Percentiles rank a stretch among this genome's conserved stretches.
phyloP scores from a whole-genome alignment of 2,888 invertebrate species.

The Brenthis hecate region DNA sequence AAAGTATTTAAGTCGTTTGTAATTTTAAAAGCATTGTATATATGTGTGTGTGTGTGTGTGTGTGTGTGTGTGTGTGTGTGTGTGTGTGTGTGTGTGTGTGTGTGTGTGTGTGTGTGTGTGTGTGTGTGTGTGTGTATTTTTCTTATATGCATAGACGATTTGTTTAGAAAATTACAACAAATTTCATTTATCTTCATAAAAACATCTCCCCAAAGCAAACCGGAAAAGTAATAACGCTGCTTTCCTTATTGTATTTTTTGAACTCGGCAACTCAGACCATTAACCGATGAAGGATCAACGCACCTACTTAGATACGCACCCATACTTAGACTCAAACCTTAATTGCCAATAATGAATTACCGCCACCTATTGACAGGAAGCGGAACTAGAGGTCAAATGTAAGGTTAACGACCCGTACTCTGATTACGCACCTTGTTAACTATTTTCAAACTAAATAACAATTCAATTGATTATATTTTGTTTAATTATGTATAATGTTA shows the following conservation, averaged over 20 bases:
- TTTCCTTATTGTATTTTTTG: conserved; percentile 51
- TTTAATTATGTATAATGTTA: conserved; percentile 32
- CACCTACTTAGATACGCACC: conserved; percentile 45
- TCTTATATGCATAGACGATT: no score
- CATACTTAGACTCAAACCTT: conserved; percentile 49
- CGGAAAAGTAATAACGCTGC: conserved; percentile 45
- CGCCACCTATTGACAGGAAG: conserved; percentile 53
- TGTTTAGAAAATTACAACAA: neutral
- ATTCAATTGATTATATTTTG: conserved; percentile 41
- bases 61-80: no score
- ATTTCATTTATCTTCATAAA: conserved; percentile 12
- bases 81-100: no score
- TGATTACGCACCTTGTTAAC: conserved; percentile 46
- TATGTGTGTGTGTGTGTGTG: no score
- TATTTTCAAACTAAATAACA: conserved; percentile 46
- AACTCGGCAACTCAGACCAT: conserved; percentile 51
- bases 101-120: no score
- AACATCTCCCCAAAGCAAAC: conserved; percentile 18
- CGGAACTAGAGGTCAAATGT: conserved; percentile 44
- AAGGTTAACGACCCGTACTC: conserved; percentile 46
- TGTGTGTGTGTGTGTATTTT: no score
- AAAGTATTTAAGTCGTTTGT: no score
- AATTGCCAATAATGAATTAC: conserved; percentile 47
- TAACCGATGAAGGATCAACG: conserved; percentile 65
- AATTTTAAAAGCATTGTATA: no score